A percentile compares a stretch with the other conserved stretches of the same genome.
Evolutionary conservation across 2,888 invertebrate species (phyloP).

Genomic region (Peribatodes rhomboidaria): DNA sequence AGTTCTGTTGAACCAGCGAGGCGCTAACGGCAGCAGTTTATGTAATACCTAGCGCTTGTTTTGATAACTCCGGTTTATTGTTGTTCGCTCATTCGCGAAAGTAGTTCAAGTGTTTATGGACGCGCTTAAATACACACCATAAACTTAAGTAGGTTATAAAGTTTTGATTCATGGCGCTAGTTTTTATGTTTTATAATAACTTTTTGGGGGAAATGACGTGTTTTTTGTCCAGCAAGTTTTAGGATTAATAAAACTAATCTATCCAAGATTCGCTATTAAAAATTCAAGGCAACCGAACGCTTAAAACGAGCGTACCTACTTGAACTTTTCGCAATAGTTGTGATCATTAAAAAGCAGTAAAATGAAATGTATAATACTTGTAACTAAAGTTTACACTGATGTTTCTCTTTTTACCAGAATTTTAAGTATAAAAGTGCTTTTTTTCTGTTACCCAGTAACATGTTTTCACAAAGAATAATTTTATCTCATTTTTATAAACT

Average conservation of each 20-base stretch:
- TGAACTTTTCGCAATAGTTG: background rate
- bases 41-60: constrained; percentile 11
- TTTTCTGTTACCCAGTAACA: background rate
- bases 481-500: too few species aligned
- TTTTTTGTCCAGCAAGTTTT: background rate
- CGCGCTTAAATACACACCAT: constrained; percentile 27
- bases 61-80: constrained; percentile 20
- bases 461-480: background rate
- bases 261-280: too few species aligned
- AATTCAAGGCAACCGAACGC: too few species aligned
- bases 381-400: constrained; percentile 14
- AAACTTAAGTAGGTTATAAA: constrained; percentile 27
- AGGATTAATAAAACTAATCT: too few species aligned
- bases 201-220: background rate
- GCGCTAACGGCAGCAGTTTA: background rate
- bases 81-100: constrained; percentile 14
- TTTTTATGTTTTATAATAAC: constrained; percentile 30
- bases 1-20: background rate
- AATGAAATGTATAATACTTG: constrained; percentile 15
- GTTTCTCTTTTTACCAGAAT: constrained; percentile 19
- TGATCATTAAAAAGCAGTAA: background rate
- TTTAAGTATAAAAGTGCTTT: constrained; percentile 8
- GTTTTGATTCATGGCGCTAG: constrained; percentile 22
- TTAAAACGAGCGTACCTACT: background rate
- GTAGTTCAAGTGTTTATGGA: constrained; percentile 27